These are phyloP conservation scores for Idaea biselata DNA, from an alignment of 2,888 invertebrate species.

Conservation along the genomic window DNA sequence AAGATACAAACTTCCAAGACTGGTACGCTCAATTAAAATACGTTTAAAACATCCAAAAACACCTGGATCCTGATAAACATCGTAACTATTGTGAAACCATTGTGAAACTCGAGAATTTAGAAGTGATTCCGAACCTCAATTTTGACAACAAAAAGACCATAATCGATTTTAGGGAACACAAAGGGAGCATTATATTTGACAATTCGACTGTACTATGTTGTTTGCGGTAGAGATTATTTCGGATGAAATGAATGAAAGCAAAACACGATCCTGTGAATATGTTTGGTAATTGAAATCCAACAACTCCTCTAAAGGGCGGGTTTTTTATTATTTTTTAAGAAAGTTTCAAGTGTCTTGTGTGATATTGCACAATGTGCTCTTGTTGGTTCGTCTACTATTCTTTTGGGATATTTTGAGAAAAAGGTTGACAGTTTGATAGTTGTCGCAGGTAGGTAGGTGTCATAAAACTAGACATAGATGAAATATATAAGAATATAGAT, in stretches of 20 bases:
- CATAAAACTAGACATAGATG: too few species aligned
- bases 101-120: conserved; percentile 74
- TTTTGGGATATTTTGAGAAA: background rate
- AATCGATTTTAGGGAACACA: conserved; percentile 76
- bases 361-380: conserved; percentile 22
- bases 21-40: conserved; percentile 70
- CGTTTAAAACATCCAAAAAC: conserved; percentile 61
- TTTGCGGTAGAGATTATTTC: conserved; percentile 80
- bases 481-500: too few species aligned
- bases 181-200: conserved; percentile 77
- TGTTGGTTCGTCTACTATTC: background rate
- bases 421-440: background rate
- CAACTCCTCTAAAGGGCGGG: conserved; percentile 52
- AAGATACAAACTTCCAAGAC: conserved; percentile 32
- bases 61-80: conserved; percentile 76
- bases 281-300: conserved; percentile 74
- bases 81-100: conserved; percentile 77
- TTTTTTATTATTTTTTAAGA: conserved; percentile 54
- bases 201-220: conserved; percentile 76
- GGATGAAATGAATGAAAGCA: conserved; percentile 79
- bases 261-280: conserved; percentile 75
- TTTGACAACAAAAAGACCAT: conserved; percentile 80
- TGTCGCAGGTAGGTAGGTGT: background rate
- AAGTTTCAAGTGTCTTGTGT: conserved; percentile 46
- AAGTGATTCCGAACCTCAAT: conserved; percentile 77